A percentile compares a stretch with the other conserved stretches of the same genome.
These are phyloP conservation scores for Mesorhabditis spiculigera DNA, from an alignment of 2,888 invertebrate genomes.

Conservation along the genomic window DNA sequence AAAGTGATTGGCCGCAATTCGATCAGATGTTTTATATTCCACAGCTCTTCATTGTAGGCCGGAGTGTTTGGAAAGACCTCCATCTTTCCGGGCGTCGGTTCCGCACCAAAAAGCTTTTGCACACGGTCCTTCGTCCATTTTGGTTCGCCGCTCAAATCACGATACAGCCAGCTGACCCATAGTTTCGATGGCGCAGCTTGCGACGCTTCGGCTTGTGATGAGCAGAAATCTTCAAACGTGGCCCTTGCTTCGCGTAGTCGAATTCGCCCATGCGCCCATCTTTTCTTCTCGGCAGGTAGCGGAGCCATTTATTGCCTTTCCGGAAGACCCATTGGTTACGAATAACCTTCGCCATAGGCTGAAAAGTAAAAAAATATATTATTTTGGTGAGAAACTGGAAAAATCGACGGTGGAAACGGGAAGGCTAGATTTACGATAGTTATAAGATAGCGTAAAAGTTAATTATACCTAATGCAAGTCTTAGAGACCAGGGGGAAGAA, in stretches of 20 bases:
- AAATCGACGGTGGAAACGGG: too few species aligned
- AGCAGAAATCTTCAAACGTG: slow-evolving; percentile 36
- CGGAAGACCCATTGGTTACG: slow-evolving; percentile 44
- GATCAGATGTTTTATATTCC: slow-evolving; percentile 61
- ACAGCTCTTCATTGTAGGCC: slow-evolving; percentile 57
- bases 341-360: too few species aligned
- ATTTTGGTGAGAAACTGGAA: too few species aligned
- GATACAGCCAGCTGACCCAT: slow-evolving; percentile 56
- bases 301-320: slow-evolving; percentile 46
- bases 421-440: too few species aligned
- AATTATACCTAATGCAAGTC: too few species aligned
- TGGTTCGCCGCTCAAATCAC: slow-evolving; percentile 35
- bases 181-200: slow-evolving; percentile 45
- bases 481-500: too few species aligned
- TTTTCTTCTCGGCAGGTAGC: slow-evolving; percentile 52
- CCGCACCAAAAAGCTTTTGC: slow-evolving; percentile 44
- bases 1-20: slow-evolving; percentile 61
- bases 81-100: slow-evolving; percentile 52
- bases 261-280: slow-evolving; percentile 37
- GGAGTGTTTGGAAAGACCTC: slow-evolving; percentile 61
- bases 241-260: slow-evolving; percentile 42
- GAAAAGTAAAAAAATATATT: too few species aligned
- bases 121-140: slow-evolving; percentile 45
- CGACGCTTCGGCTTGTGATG: slow-evolving; percentile 15
- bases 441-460: too few species aligned